Evolutionary conservation across 2,797 vertebrate genomes (phyloP).

Genomic region (Sternotherus odoratus): DNA sequence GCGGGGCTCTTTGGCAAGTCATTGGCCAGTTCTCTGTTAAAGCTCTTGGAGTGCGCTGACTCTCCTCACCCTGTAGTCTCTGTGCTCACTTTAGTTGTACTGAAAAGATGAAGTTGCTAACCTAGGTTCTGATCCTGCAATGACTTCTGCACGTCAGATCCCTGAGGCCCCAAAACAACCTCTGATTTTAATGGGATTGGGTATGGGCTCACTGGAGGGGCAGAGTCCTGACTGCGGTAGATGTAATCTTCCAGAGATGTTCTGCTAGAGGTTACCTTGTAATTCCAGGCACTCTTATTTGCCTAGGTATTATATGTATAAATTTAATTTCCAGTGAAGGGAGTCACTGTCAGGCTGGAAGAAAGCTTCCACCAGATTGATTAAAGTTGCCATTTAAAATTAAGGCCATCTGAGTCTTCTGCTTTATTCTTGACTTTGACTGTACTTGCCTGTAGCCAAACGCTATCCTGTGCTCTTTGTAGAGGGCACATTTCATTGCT

Average conservation of each 20-base stretch:
- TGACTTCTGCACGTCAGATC: not conserved
- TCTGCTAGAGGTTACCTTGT: not conserved
- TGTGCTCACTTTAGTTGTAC: not conserved
- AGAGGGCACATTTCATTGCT: not conserved
- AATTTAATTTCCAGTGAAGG: not conserved
- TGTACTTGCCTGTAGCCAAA: not conserved
- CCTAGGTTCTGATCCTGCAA: accelerated
- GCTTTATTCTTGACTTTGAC: not conserved
- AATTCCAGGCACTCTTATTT: not conserved
- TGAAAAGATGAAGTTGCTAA: not conserved
- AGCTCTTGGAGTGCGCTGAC: not conserved
- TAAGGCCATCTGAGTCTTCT: accelerated
- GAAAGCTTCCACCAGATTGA: not conserved
- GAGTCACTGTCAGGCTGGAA: not conserved
- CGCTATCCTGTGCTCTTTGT: not conserved
- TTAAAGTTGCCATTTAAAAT: not conserved
- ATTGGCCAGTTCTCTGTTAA: not conserved
- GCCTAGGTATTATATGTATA: not conserved
- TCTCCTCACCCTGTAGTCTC: not conserved
- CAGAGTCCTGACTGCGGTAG: not conserved
- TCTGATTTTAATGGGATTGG: not conserved
- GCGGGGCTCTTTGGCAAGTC: not conserved
- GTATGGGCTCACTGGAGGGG: not conserved
- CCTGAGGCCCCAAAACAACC: not conserved
- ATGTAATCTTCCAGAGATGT: accelerated